Conservation (phyloP, 2,113 vertebrate species). For the Ceuthmochares aereus region DNA sequence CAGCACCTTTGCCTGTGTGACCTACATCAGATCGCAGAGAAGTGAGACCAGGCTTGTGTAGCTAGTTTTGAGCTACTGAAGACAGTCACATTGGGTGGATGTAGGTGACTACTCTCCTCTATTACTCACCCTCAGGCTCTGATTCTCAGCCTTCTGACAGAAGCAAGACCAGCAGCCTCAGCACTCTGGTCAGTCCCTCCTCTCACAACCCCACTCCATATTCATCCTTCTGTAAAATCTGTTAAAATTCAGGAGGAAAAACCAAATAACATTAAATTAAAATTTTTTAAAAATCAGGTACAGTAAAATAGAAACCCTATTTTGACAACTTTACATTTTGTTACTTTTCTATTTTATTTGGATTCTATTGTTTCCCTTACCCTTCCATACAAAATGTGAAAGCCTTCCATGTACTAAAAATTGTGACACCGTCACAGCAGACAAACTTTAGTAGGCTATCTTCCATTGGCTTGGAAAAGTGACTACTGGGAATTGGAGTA, state of each 20-base stretch:
- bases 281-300: too few relatives aligned
- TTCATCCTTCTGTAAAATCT: background rate
- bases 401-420: background rate
- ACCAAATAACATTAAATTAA: background rate
- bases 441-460: background rate
- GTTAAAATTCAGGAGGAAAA: background rate
- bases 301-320: background rate
- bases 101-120: background rate
- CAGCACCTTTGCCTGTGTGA: background rate
- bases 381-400: background rate
- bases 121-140: fast-evolving
- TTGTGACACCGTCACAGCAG: background rate
- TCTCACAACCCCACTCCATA: background rate
- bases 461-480: background rate
- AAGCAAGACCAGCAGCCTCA: background rate
- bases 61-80: background rate
- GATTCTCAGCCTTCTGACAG: fast-evolving
- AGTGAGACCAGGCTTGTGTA: background rate
- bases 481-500: background rate
- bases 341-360: background rate
- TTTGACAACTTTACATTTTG: background rate
- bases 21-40: background rate
- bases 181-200: background rate
- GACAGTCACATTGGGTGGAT: background rate
- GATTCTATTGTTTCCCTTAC: background rate